Percentiles rank a stretch among this genome's conserved stretches.
These are phyloP conservation scores for Ischnus inquisitorius DNA, from an alignment of 2,888 invertebrate genomes.

Conservation along the genomic window DNA sequence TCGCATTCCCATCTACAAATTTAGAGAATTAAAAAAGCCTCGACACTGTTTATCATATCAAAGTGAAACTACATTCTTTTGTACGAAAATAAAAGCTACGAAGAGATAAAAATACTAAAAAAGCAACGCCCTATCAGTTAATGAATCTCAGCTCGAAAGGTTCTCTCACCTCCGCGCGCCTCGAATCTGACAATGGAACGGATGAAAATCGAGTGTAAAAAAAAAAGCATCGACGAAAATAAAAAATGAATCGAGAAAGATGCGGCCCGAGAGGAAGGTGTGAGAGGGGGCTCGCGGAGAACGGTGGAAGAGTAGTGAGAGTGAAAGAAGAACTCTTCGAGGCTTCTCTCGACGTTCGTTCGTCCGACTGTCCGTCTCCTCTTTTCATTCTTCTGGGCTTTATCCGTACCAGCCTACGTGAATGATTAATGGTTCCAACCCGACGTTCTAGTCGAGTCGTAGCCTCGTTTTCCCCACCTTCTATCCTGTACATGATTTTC, in stretches of 20 bases:
- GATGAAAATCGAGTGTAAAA: constrained; percentile 80
- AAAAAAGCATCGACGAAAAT: constrained; percentile 74
- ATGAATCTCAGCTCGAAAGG: constrained; percentile 78
- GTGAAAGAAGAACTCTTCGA: constrained; percentile 61
- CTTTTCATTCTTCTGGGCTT: constrained; percentile 77
- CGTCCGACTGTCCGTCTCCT: constrained; percentile 79
- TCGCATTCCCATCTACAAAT: not conserved
- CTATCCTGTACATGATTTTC: constrained; percentile 58
- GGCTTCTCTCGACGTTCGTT: constrained; percentile 68
- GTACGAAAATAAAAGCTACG: constrained; percentile 4
- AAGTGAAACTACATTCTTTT: constrained; percentile 4
- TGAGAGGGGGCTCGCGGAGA: constrained; percentile 23
- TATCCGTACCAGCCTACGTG: constrained; percentile 74
- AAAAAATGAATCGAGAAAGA: constrained; percentile 67
- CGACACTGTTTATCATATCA: constrained; percentile 4
- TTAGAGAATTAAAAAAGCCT: not conserved
- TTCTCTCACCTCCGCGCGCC: constrained; percentile 63
- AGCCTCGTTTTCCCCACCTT: constrained; percentile 26
- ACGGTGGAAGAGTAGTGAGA: constrained; percentile 50
- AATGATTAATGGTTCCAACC: constrained; percentile 84
- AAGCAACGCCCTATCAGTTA: constrained; percentile 78
- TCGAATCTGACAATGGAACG: constrained; percentile 78
- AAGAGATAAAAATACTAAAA: constrained; percentile 30
- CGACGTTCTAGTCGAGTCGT: constrained; percentile 68
- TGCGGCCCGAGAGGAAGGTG: constrained; percentile 30